Evolutionary conservation across 2,888 invertebrate species (phyloP), one percentile per base, ranked within the genome.

Genomic region (Zaprionus lineosus): DNA sequence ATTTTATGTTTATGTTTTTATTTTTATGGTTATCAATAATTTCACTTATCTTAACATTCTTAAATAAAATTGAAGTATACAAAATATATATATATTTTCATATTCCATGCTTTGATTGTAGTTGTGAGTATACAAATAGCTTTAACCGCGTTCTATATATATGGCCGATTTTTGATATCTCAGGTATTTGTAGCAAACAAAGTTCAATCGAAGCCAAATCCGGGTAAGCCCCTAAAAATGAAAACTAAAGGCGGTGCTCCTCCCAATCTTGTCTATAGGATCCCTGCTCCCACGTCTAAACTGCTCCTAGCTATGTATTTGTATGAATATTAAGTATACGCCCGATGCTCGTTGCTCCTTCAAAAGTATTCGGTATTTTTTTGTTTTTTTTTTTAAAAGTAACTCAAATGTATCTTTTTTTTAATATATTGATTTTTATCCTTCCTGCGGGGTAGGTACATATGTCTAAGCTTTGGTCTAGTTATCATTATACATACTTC

Each of bases 381-480:
- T n/a, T n/a, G n/a, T n/a, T n/a, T n/a, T n/a, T n/a, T n/a, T n/a
- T n/a, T n/a, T n/a, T n/a, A n/a, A n/a, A n/a, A n/a, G n/a, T n/a
- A n/a, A n/a, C n/a, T n/a, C n/a, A n/a, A n/a, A n/a, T n/a, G n/a
- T n/a, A n/a, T n/a, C n/a, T n/a, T n/a, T n/a, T n/a, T n/a, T n/a
- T n/a, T n/a, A n/a, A n/a, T n/a, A n/a, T n/a, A n/a, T n/a, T n/a
- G n/a, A n/a, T n/a, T n/a, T n/a, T n/a, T n/a, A n/a, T n/a, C n/a
- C n/a, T n/a, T n/a, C n/a, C n/a, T n/a, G n/a, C n/a, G n/a, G n/a
- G n/a, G n/a, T 58, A 63, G 51, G 59, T 69, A 64, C 72, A 64
- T 82, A 70, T 83, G 68, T 68, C 79, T 79, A 79, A 79, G 78
- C 85, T 79, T 79, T 79, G 78, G 78, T 84, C 78, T 84, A 84